phyloP scores from a whole-genome alignment of 2,888 invertebrate species.

The Heliconius aoede region DNA sequence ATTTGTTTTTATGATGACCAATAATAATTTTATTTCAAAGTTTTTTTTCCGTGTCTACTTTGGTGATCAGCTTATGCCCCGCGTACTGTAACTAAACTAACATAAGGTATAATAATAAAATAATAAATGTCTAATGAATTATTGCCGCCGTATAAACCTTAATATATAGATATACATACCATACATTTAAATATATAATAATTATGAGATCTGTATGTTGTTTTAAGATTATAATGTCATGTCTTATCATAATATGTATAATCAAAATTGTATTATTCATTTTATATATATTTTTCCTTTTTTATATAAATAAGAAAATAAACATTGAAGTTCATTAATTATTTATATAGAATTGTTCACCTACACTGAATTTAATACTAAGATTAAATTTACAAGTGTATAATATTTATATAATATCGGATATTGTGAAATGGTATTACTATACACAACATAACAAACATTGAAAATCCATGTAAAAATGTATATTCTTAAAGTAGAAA shows the following conservation, averaged over 20 bases:
- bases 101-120: background rate
- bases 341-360: background rate
- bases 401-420: background rate
- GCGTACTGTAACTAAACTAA: background rate
- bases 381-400: background rate
- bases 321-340: background rate
- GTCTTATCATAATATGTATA: background rate
- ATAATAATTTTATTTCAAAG: too few species aligned
- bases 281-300: background rate
- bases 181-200: background rate
- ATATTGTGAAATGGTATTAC: background rate
- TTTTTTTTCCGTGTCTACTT: too few species aligned
- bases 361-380: background rate
- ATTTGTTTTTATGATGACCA: too few species aligned
- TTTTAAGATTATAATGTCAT: slow-evolving; percentile 9
- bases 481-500: background rate
- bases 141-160: background rate
- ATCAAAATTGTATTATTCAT: background rate
- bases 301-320: background rate
- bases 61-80: background rate
- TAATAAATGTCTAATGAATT: background rate
- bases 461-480: background rate
- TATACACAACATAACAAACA: background rate
- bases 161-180: background rate
- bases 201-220: background rate